These are phyloP conservation scores for Stylophora pistillata DNA, from an alignment of 64 coral and sea anemone genomes.

Conservation along the genomic window DNA sequence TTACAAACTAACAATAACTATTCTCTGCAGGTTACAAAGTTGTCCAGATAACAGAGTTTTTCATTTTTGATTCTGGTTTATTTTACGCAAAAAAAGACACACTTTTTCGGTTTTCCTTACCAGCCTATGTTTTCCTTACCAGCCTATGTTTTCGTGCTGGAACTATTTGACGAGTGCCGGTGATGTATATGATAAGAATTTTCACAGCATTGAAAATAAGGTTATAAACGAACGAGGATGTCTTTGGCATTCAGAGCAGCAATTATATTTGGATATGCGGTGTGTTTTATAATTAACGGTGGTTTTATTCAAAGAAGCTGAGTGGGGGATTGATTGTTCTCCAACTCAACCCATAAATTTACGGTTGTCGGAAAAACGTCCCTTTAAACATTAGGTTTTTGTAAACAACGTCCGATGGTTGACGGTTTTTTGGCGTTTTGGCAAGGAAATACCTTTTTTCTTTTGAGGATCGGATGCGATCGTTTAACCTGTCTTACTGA, in stretches of 20 bases:
- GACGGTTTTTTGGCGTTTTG: neutral
- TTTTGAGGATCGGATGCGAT: too few relatives aligned
- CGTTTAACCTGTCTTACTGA: too few relatives aligned
- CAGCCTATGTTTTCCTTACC: too few relatives aligned
- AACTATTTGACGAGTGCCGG: neutral
- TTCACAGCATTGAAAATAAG: too few relatives aligned
- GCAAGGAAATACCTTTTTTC: neutral
- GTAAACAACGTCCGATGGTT: neutral
- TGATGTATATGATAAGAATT: neutral
- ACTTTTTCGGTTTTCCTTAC: too few relatives aligned
- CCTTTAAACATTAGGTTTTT: neutral
- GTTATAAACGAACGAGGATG: neutral
- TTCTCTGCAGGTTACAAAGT: too few relatives aligned
- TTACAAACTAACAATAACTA: too few relatives aligned
- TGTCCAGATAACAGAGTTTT: too few relatives aligned
- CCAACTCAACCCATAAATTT: conserved; percentile 17
- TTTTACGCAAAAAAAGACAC: too few relatives aligned
- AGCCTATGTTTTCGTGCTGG: too few relatives aligned
- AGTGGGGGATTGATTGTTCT: neutral
- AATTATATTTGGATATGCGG: conserved; percentile 31
- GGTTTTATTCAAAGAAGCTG: conserved; percentile 6
- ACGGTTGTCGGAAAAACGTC: neutral
- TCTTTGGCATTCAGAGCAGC: neutral
- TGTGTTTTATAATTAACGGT: neutral
- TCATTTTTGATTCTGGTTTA: too few relatives aligned